Percentiles rank a stretch among this genome's conserved stretches.
These are phyloP conservation scores for Lates calcarifer DNA, from an alignment of 2,113 vertebrate genomes.

Conservation along the genomic window DNA sequence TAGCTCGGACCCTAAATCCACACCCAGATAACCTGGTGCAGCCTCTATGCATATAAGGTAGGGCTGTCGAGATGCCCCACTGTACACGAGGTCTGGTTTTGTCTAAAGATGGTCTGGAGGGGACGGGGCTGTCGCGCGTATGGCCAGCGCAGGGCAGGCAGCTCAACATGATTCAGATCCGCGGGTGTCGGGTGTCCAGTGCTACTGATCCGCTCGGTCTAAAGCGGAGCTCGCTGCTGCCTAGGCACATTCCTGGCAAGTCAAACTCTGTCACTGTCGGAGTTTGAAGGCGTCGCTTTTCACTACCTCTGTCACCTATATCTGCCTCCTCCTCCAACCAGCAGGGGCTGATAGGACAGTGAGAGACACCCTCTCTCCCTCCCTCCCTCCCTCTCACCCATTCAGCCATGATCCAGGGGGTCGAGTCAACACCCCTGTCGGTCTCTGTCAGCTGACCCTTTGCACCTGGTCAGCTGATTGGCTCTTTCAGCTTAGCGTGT, in stretches of 20 bases:
- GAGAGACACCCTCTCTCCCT: neutral
- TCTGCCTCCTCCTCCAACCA: slow-evolving; percentile 6
- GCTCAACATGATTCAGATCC: slow-evolving; percentile 51
- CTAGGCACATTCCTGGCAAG: slow-evolving; percentile 77
- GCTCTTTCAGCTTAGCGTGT: neutral
- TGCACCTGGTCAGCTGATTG: neutral
- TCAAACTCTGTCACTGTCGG: slow-evolving; percentile 60
- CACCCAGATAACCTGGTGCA: slow-evolving; percentile 37
- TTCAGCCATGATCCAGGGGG: neutral
- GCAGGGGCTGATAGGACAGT: slow-evolving; percentile 10
- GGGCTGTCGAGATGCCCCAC: slow-evolving; percentile 38
- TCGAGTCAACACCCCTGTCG: neutral
- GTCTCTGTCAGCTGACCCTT: neutral
- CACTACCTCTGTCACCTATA: slow-evolving; percentile 28
- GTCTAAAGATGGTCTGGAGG: slow-evolving; percentile 79
- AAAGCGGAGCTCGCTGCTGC: slow-evolving; percentile 67
- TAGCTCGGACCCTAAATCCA: slow-evolving; percentile 4
- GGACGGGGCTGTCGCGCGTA: neutral
- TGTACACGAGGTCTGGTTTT: slow-evolving; percentile 47
- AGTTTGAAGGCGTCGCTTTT: slow-evolving; percentile 48
- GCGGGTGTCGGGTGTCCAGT: slow-evolving; percentile 71
- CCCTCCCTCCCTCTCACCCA: neutral
- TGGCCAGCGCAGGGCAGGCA: slow-evolving; percentile 25
- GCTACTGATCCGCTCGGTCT: slow-evolving; percentile 38
- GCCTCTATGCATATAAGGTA: slow-evolving; percentile 72